Evolutionary conservation across 2,113 vertebrate genomes (phyloP).

Genomic region (Lamprotornis superbus): DNA sequence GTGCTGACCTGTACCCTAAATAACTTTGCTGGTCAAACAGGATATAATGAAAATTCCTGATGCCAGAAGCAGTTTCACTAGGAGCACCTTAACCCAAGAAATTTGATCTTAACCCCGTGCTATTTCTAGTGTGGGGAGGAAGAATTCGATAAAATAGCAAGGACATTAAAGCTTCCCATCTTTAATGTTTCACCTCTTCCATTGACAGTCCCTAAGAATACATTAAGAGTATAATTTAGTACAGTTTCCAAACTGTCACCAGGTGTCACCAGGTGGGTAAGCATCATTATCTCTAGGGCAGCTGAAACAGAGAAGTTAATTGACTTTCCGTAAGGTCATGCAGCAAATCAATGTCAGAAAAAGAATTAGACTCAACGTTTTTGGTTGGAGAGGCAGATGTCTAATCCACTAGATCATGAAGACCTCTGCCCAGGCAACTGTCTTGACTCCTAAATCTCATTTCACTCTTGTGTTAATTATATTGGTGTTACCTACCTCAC

Average conservation of each 20-base stretch:
- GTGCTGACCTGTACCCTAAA: not conserved
- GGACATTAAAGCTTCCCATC: not conserved
- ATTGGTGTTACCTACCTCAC: constrained; percentile 12
- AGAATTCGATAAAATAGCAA: not conserved
- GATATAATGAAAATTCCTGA: not conserved
- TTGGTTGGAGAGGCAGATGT: constrained; percentile 53
- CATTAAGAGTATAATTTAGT: not conserved
- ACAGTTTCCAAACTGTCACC: not conserved
- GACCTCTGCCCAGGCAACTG: constrained; percentile 44
- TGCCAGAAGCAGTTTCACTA: not conserved
- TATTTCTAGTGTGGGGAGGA: not conserved
- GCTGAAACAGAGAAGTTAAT: constrained; percentile 64
- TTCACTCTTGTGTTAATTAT: constrained; percentile 53
- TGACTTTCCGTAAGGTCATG: constrained; percentile 49
- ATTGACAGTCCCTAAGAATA: not conserved
- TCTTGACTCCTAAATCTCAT: constrained; percentile 60
- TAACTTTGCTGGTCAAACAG: not conserved
- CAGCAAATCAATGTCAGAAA: constrained; percentile 56
- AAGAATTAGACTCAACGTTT: constrained; percentile 52
- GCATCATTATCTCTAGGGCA: constrained; percentile 40
- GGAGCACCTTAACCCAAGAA: not conserved
- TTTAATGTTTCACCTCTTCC: constrained; percentile 17
- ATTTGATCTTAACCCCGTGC: not conserved
- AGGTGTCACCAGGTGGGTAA: constrained; percentile 25
- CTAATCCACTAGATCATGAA: constrained; percentile 55